Evolutionary conservation across 2,888 invertebrate genomes (phyloP).

Genomic region (Xanthia togata): DNA sequence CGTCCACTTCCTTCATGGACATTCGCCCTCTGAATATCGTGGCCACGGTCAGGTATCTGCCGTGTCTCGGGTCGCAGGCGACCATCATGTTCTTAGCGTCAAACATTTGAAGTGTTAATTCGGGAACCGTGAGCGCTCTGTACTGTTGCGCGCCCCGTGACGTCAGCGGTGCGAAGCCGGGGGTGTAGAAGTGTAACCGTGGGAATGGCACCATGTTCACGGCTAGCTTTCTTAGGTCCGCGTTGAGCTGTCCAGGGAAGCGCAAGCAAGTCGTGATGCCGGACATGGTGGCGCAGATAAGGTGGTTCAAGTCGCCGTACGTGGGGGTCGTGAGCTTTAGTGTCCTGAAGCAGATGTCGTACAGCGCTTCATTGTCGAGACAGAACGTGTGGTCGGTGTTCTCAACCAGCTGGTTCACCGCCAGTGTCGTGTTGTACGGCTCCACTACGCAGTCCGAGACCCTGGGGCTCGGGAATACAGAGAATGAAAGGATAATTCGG

Average conservation of each 20-base stretch:
- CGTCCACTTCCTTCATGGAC: slow-evolving; percentile 98
- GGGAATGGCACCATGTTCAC: slow-evolving; percentile 92
- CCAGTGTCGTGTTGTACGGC: slow-evolving; percentile 96
- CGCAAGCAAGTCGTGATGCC: slow-evolving; percentile 95
- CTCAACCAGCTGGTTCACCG: slow-evolving; percentile 95
- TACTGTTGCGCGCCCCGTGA: slow-evolving; percentile 97
- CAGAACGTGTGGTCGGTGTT: slow-evolving; percentile 93
- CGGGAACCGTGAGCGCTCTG: slow-evolving; percentile 96
- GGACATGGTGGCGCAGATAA: slow-evolving; percentile 96
- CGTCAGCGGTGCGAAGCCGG: slow-evolving; percentile 92
- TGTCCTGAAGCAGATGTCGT: slow-evolving; percentile 95
- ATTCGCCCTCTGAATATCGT: slow-evolving; percentile 97
- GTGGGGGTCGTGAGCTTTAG: slow-evolving; percentile 94
- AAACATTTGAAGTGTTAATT: slow-evolving; percentile 92
- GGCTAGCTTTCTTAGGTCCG: slow-evolving; percentile 85
- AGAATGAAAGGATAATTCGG: slow-evolving; percentile 95
- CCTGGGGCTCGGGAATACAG: slow-evolving; percentile 95
- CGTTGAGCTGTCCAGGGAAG: slow-evolving; percentile 89
- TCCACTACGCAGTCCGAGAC: slow-evolving; percentile 92
- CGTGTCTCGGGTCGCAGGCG: slow-evolving; percentile 97
- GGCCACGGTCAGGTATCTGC: slow-evolving; percentile 96
- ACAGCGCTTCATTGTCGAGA: slow-evolving; percentile 93
- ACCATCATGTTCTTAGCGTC: slow-evolving; percentile 96
- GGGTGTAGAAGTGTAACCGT: slow-evolving; percentile 90
- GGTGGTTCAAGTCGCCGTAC: slow-evolving; percentile 95